Evolutionary conservation across 2,797 vertebrate species (phyloP).

Genomic region (Hoplostethus atlanticus): DNA sequence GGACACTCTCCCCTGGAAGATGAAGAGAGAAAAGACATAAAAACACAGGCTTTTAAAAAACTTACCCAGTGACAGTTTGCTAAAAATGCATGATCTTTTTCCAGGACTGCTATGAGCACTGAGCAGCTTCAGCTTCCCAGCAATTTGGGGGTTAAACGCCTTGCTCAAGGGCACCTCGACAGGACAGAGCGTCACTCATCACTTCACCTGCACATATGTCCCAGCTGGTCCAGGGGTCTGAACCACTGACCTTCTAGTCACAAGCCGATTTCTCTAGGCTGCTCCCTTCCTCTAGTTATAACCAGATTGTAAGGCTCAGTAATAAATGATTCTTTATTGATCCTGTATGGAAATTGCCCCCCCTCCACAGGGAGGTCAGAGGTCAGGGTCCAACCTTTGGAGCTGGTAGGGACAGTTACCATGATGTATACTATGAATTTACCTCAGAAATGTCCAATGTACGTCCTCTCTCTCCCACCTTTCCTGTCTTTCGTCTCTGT

Average conservation of each 20-base stretch:
- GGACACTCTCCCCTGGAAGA: slow-evolving; percentile 80
- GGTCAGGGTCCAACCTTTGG: no score
- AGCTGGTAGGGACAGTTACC: no score
- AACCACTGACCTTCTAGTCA: not conserved
- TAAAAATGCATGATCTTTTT: no score
- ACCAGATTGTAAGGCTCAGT: not conserved
- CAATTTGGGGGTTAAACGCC: not conserved
- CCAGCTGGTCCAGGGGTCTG: not conserved
- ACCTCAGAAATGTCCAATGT: no score
- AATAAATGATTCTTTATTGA: not conserved
- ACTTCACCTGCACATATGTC: not conserved
- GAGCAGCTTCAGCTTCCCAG: not conserved
- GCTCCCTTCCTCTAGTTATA: not conserved
- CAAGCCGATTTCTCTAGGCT: not conserved
- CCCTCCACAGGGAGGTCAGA: no score
- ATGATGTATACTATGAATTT: no score
- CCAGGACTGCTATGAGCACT: not conserved
- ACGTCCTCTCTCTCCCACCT: no score
- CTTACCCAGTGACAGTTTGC: no score
- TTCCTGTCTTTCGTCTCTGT: no score
- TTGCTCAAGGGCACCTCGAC: not conserved
- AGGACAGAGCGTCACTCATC: not conserved
- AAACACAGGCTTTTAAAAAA: not conserved
- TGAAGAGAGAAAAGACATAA: not conserved
- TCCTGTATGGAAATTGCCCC: no score